Base-by-base conservation (phyloP, 2,888 invertebrate genomes). In the Lasius platythorax region DNA sequence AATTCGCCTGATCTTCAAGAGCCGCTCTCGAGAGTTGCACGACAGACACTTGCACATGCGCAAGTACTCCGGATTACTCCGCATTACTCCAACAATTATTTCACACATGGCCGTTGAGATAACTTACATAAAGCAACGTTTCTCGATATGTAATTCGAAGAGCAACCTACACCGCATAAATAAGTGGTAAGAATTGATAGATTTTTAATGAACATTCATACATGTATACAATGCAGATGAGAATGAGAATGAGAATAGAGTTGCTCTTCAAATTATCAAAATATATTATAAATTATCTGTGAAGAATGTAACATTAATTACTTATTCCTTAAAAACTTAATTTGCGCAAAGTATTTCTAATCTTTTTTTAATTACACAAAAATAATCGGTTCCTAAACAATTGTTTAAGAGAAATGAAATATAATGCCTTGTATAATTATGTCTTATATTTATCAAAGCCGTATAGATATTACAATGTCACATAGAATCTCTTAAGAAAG, bases 381-480 rank as follows among this genome's bases (percentile, higher is more conserved):
- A 46, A 23, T 23, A 15, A 46, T 46, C 3, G 46, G 46, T 46
- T 46, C 46, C 46, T 46, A 46, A 50, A 8, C n/a, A n/a, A 53
- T 53, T n/a, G n/a, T n/a, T 53, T 53, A n/a, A 53, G 18, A 53
- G 53, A 53, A 53, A n/a, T 28, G 6, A 61, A 61, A 61, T 12
- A 30, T 28, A 64, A 18, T n/a, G 11, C 11, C 3, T 64, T 28
- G 23, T 72, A 18, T 72, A 53, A 74, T 43, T 40, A 40, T 43
- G 6, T 12, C 5, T 66, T 53, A 50, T 28, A 66, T 66, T 76
- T 64, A 50, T 53, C 53, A 50, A 75, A 75, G 11, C 6, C 11
- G 23, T 28, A 37, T 37, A 11, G 53, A 23, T 53, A 8, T 28
- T 56, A 75, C 43, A 75, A 50, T n/a, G 18, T 66, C 1, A 40